Base-by-base conservation (phyloP, 2,113 vertebrate species). In the Symphodus melops region DNA sequence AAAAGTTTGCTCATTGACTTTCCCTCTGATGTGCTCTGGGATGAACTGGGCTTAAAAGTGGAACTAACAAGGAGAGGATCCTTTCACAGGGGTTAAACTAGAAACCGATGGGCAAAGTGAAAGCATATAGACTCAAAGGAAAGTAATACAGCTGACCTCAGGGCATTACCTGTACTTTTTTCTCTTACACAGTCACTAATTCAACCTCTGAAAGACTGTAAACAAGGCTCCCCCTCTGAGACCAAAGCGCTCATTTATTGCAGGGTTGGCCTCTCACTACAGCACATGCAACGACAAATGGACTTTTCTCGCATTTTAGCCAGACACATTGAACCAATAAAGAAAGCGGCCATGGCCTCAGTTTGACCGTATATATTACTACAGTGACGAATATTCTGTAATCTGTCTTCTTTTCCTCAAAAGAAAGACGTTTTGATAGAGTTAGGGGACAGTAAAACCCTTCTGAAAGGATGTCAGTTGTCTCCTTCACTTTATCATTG, bases 1-100 rank as follows among this genome's bases (percentile, higher is more conserved):
- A 85, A 87, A 88, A 53, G 52, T 80, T 76, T 62, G 59, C 91
- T 87, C 74, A 66, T 20, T 77, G 66, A 64, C 79, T 71, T 86
- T 69, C 56, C 36, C 59, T 81, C 54, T 55, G 70, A 88, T 84
- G 77, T 82, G 64, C 66, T 72, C 72, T 74, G 48, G 62, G 79
- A 77, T 60, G 58, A 76, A 21, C 59, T 36, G 63, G 37, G 54
- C 44, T 12, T 16, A 9, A 3, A 13, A 19, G 73, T 84, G 86
- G 79, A 91, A 88, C 85, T 78, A 90, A 90, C 77, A 63, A 75
- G 75, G 48, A 85, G 72, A 68, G 52, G 36, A 75, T 77, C 62
- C 37, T 51, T 71, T 51, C 49, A 75, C 39, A 70, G 55, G 13
- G 21, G 61, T 57, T 36, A 25, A 77, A 87, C 68, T 57, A 14